These are phyloP conservation scores for Odontocolon sp. DNA, from an alignment of 2,888 invertebrate genomes.

Conservation along the genomic window DNA sequence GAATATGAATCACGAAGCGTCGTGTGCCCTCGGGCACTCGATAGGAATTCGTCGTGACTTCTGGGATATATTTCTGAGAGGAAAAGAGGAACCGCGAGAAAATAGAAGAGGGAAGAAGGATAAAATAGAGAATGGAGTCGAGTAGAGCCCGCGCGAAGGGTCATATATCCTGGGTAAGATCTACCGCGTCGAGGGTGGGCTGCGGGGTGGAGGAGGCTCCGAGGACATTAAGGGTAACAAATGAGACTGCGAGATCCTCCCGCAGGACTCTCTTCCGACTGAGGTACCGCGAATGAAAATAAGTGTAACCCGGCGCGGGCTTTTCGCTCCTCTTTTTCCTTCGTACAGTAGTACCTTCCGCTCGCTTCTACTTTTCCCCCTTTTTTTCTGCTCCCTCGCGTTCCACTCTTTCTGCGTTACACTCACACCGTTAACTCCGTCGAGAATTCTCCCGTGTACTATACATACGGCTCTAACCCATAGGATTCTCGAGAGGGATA, in stretches of 20 bases:
- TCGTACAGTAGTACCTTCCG: slow-evolving; percentile 43
- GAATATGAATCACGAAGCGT: slow-evolving; percentile 35
- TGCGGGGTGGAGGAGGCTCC: slow-evolving; percentile 51
- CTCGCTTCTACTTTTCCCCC: slow-evolving; percentile 34
- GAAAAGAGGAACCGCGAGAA: slow-evolving; percentile 52
- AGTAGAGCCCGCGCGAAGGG: slow-evolving; percentile 51
- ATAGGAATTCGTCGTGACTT: slow-evolving; percentile 73
- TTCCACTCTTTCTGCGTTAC: slow-evolving; percentile 59
- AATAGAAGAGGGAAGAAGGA: slow-evolving; percentile 51
- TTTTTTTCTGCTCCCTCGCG: slow-evolving; percentile 52
- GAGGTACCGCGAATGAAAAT: slow-evolving; percentile 78
- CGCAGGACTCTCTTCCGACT: slow-evolving; percentile 76
- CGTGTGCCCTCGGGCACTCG: slow-evolving; percentile 57
- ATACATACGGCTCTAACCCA: slow-evolving; percentile 28
- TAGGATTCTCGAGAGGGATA: slow-evolving; percentile 30
- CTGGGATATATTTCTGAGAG: slow-evolving; percentile 69
- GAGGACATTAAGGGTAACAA: slow-evolving; percentile 79
- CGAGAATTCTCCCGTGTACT: slow-evolving; percentile 63
- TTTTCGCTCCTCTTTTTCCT: slow-evolving; percentile 60
- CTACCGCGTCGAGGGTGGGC: slow-evolving; percentile 55
- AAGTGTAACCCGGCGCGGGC: slow-evolving; percentile 72
- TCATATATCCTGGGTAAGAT: slow-evolving; percentile 62
- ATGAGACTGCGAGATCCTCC: slow-evolving; percentile 78
- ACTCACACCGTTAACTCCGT: slow-evolving; percentile 66
- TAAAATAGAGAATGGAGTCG: slow-evolving; percentile 32